phyloP scores from a whole-genome alignment of 1,140 invertebrate species.

The Lepidostoma basale region DNA sequence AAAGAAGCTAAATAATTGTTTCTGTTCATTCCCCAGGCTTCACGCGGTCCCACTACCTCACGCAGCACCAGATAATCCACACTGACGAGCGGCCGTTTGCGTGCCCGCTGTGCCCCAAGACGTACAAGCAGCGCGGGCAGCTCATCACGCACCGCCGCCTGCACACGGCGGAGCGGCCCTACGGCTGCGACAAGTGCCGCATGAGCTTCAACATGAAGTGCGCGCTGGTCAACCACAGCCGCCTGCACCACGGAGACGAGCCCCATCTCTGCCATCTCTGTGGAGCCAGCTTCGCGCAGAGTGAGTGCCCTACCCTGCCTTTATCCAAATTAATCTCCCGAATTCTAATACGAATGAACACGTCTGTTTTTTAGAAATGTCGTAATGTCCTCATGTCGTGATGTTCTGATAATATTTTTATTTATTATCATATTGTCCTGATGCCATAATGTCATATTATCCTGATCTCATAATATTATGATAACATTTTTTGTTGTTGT shows the following conservation, averaged over 20 bases:
- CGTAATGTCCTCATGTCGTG: neutral
- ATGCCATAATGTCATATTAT: no score
- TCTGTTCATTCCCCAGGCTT: slow-evolving; percentile 33
- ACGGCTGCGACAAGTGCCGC: slow-evolving; percentile 47
- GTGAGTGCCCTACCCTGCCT: no score
- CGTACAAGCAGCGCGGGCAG: slow-evolving; percentile 45
- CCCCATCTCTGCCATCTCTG: slow-evolving; percentile 40
- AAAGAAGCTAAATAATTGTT: neutral
- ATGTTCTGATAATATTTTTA: no score
- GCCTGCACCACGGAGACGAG: slow-evolving; percentile 36
- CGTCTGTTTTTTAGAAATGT: no score
- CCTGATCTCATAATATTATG: no score
- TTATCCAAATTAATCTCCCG: no score
- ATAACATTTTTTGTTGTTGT: no score
- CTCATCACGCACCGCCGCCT: slow-evolving; percentile 36
- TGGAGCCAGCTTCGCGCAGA: slow-evolving; percentile 37
- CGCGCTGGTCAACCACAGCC: slow-evolving; percentile 36
- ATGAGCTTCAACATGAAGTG: slow-evolving; percentile 40
- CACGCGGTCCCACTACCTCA: slow-evolving; percentile 33
- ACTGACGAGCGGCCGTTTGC: slow-evolving; percentile 45
- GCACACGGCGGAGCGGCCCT: slow-evolving; percentile 48
- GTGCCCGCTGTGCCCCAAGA: slow-evolving; percentile 45
- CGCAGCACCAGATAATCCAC: slow-evolving; percentile 46
- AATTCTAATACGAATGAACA: no score
- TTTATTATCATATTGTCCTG: no score